These are phyloP conservation scores for Thelaira solivaga DNA, from an alignment of 2,888 invertebrate species.

Conservation along the genomic window DNA sequence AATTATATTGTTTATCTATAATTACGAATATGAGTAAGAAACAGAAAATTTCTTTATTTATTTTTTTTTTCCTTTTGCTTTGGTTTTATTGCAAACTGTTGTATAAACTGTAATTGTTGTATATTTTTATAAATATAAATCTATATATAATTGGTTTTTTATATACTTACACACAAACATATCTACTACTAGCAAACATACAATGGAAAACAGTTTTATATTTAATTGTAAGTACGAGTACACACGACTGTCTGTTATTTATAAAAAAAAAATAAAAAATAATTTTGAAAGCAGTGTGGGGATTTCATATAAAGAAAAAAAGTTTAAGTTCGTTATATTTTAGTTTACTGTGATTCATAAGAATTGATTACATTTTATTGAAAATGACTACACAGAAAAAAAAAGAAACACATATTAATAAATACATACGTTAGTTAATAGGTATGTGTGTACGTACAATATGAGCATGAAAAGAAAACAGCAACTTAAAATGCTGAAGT, in stretches of 20 bases:
- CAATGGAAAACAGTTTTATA: constrained; percentile 3
- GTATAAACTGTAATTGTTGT: constrained; percentile 12
- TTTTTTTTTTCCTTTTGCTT: neutral
- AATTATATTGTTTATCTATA: constrained; percentile 54
- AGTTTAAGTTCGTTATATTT: constrained; percentile 9
- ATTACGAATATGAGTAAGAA: constrained; percentile 46
- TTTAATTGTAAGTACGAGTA: neutral
- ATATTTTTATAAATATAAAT: constrained; percentile 20
- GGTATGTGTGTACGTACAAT: too few species aligned
- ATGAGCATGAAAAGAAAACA: neutral
- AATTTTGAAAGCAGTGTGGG: neutral
- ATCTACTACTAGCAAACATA: neutral
- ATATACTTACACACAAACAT: neutral
- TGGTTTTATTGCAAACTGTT: neutral
- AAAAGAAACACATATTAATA: neutral
- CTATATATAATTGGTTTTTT: constrained; percentile 43
- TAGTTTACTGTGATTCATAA: constrained; percentile 43
- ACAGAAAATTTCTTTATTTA: neutral
- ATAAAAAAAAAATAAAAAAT: neutral
- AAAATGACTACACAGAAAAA: neutral
- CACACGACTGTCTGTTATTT: neutral
- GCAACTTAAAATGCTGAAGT: neutral
- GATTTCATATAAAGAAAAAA: constrained; percentile 1
- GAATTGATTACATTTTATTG: constrained; percentile 37
- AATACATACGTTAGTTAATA: too few species aligned